A percentile compares a stretch with the other conserved stretches of the same genome.
Evolutionary conservation across 1,140 invertebrate species (phyloP).

Genomic region (Chlorops oryzae): DNA sequence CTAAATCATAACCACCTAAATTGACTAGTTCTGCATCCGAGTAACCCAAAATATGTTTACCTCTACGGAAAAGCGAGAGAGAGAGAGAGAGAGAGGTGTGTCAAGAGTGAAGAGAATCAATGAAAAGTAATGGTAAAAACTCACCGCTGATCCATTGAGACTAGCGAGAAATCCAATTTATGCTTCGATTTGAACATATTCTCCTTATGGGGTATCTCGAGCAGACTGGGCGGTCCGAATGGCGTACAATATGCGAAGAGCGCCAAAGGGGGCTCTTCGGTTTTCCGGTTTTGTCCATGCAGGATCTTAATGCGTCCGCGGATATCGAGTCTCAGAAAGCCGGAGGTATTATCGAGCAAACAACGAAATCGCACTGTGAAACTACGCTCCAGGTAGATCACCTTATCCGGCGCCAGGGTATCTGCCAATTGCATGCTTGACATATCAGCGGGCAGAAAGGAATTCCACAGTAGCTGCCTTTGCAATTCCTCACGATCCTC

Average conservation of each 20-base stretch:
- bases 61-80: conserved; percentile 54
- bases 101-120: background rate
- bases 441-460: conserved; percentile 78
- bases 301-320: conserved; percentile 92
- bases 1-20: conserved; percentile 92
- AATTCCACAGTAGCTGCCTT: conserved; percentile 93
- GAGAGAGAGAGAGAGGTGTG: background rate
- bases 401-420: conserved; percentile 75
- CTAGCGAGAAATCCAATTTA: conserved; percentile 89
- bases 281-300: conserved; percentile 91
- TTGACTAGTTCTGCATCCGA: conserved; percentile 85
- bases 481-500: conserved; percentile 97
- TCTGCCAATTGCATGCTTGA: conserved; percentile 76
- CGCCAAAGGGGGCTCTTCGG: conserved; percentile 86
- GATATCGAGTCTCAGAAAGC: conserved; percentile 96
- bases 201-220: conserved; percentile 88
- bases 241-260: conserved; percentile 96
- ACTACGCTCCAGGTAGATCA: conserved; percentile 81
- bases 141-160: conserved; percentile 95
- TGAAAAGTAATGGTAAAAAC: background rate
- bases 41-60: conserved; percentile 90
- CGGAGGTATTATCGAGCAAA: conserved; percentile 97
- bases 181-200: conserved; percentile 99
- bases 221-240: conserved; percentile 87
- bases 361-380: conserved; percentile 98